phyloP scores from a whole-genome alignment of 2,888 invertebrate genomes.

The Marasmarcha lunaedactyla region DNA sequence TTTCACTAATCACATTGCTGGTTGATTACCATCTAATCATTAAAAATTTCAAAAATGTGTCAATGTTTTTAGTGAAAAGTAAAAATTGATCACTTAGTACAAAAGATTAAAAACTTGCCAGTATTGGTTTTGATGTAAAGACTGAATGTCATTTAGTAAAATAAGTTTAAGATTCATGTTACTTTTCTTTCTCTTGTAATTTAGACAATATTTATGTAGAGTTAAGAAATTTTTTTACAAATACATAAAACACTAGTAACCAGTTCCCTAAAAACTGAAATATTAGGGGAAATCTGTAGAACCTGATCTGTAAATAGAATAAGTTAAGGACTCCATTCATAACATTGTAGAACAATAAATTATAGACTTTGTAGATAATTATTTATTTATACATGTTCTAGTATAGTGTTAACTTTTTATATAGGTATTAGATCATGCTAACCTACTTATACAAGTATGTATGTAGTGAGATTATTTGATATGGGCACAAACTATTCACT shows the following conservation, averaged over 20 bases:
- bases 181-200: conserved; percentile 38
- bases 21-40: background rate
- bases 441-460: conserved; percentile 10
- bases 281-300: too few relatives aligned
- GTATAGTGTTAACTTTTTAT: background rate
- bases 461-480: conserved; percentile 24
- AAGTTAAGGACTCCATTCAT: conserved; percentile 4
- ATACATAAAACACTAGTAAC: too few relatives aligned
- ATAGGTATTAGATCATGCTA: conserved; percentile 3
- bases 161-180: conserved; percentile 35
- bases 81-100: conserved; percentile 49
- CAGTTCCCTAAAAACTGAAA: too few relatives aligned
- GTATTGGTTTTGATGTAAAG: conserved; percentile 67
- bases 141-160: conserved; percentile 60
- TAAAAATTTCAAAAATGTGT: conserved; percentile 1
- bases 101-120: conserved; percentile 69
- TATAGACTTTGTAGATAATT: conserved; percentile 21
- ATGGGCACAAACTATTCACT: conserved; percentile 14
- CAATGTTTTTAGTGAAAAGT: conserved; percentile 48
- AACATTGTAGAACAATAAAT: conserved; percentile 24
- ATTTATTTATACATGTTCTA: conserved; percentile 5
- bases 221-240: conserved; percentile 1
- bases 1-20: conserved; percentile 44
- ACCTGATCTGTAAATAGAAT: too few relatives aligned
- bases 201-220: conserved; percentile 28